Base-by-base conservation (phyloP, 1,140 invertebrate genomes). In the Drosophila mayri region DNA sequence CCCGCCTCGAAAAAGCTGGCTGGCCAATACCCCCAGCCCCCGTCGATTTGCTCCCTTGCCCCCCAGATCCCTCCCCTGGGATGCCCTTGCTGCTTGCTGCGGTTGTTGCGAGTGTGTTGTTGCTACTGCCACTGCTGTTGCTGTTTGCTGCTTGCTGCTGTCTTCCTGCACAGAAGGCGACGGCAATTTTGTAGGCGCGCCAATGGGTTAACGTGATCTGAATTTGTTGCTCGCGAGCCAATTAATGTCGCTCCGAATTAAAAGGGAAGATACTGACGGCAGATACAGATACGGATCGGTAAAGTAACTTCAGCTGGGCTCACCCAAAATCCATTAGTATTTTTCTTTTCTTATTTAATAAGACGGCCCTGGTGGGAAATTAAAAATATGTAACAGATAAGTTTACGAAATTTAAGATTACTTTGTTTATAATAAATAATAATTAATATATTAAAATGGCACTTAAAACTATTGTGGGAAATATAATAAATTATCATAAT, bases 151-250 rank as follows among this genome's bases (percentile, higher is more conserved):
- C 11, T 16, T 73, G 30, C 25, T 38, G 63, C 35, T 43, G 74
- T 55, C 44, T 52, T 63, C 47, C 61, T 62, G 75, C 76, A 83
- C 77, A 82, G 75, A 76, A 70, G 76, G 76, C 84, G 85, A 87
- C 81, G 84, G 71, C 78, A 85, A 85, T 88, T 81, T 85, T 90
- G 78, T 66, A 64, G 60, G 62, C 67, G 63, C 65, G 63, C 78
- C 85, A 90, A 80, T 83, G 87, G 83, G 72, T 90, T 87, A 87
- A 81, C 80, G 87, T 91, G 80, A 87, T 90, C 83, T 90, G 86
- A 90, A 90, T 90, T 90, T 87, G 87, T 91, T 90, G 82, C 74
- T 77, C 71, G 73, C 83, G 61, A 60, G 73, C 76, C 87, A 90
- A 87, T 90, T 83, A 91, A 74, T 80, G 88, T 70, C 66, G 68